phyloP scores from a whole-genome alignment of 2,113 vertebrate species.

The Eudyptes chrysolophus region DNA sequence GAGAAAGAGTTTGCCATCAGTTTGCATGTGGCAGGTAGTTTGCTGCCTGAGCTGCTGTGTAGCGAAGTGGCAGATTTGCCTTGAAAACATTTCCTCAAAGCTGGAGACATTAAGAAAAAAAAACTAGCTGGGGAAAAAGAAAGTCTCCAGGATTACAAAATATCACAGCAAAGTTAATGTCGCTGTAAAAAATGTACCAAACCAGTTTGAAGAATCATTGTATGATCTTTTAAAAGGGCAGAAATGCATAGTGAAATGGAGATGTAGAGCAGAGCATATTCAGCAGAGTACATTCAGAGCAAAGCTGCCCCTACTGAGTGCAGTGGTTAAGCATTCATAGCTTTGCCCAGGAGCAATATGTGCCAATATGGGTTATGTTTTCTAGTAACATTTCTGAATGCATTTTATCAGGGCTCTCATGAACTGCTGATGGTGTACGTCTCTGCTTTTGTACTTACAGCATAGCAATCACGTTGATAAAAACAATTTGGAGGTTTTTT shows the following conservation, averaged over 20 bases:
- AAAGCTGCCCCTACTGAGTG: neutral
- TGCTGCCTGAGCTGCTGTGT: neutral
- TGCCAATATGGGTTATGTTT: neutral
- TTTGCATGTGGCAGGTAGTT: neutral
- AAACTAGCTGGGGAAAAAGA: neutral
- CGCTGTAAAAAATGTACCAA: neutral
- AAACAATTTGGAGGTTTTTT: neutral
- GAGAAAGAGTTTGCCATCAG: neutral
- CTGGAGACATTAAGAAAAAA: neutral
- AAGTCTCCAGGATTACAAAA: neutral
- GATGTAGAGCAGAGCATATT: neutral
- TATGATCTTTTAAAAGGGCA: neutral
- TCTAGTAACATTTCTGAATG: neutral
- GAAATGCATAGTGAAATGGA: neutral
- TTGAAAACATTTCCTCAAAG: neutral
- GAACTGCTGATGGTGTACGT: neutral
- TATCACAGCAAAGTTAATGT: neutral
- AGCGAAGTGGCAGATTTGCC: neutral
- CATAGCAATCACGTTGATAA: neutral
- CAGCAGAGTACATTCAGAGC: neutral
- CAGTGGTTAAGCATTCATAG: neutral
- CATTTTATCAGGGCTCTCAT: neutral
- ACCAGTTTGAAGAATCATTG: neutral
- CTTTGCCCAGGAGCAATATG: neutral
- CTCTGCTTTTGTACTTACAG: neutral